These are phyloP conservation scores for Montipora efflorescens DNA, from an alignment of 64 coral and sea anemone species.

Conservation along the genomic window DNA sequence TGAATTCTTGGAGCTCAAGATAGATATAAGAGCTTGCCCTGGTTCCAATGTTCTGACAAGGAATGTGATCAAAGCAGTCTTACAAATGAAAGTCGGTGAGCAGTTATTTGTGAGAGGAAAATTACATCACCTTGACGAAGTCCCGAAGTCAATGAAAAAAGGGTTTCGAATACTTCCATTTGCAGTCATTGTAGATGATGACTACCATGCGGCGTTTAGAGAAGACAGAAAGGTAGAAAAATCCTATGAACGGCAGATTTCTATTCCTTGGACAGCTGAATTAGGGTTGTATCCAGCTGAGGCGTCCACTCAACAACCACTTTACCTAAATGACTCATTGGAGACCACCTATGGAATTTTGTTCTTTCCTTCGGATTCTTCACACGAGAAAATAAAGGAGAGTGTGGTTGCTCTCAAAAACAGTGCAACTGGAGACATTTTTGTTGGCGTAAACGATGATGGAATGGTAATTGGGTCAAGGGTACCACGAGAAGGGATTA, in stretches of 20 bases:
- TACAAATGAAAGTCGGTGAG: constrained; percentile 66
- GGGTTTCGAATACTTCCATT: constrained; percentile 48
- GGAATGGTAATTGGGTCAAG: constrained; percentile 38
- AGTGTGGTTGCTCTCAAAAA: constrained; percentile 76
- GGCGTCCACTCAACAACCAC: constrained; percentile 50
- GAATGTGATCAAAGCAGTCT: constrained; percentile 30
- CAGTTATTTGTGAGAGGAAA: constrained; percentile 49
- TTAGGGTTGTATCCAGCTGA: constrained; percentile 70
- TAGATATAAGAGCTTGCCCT: constrained; percentile 49
- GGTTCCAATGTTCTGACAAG: constrained; percentile 39
- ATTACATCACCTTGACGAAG: constrained; percentile 19
- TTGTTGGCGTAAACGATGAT: constrained; percentile 61
- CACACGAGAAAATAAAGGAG: constrained; percentile 44
- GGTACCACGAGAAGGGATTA: constrained; percentile 14
- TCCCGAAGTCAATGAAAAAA: constrained; percentile 35
- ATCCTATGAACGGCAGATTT: constrained; percentile 65
- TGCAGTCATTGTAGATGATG: constrained; percentile 65
- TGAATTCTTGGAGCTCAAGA: constrained; percentile 41
- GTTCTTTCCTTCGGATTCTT: constrained; percentile 32
- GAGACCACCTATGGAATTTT: constrained; percentile 47
- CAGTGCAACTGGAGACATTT: constrained; percentile 71
- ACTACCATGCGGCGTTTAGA: constrained; percentile 73
- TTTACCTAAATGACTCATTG: constrained; percentile 65
- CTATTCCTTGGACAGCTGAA: constrained; percentile 61
- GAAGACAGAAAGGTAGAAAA: constrained; percentile 34